phyloP scores from a whole-genome alignment of 2,113 vertebrate species.

The Macroglossus sobrinus region DNA sequence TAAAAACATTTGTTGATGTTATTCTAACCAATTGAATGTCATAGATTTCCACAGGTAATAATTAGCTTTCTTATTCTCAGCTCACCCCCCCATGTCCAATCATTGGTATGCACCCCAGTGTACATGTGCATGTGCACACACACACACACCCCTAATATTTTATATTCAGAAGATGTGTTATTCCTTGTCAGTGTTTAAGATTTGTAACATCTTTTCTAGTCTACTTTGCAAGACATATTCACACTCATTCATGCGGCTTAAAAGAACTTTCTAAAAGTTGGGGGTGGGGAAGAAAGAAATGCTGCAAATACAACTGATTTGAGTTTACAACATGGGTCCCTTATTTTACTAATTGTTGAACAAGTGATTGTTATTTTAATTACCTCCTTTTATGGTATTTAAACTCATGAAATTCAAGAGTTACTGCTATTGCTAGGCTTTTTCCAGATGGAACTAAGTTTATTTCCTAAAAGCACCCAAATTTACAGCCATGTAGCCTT shows the following conservation, averaged over 20 bases:
- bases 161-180: background rate
- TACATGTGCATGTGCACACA: accelerated
- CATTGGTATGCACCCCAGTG: background rate
- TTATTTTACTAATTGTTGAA: background rate
- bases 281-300: background rate
- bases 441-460: constrained; percentile 16
- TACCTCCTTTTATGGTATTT: constrained; percentile 8
- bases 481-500: background rate
- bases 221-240: background rate
- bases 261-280: background rate
- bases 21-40: background rate
- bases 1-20: constrained; percentile 23
- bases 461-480: constrained; percentile 51
- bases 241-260: background rate
- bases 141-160: background rate
- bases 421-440: background rate
- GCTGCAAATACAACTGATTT: background rate
- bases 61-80: background rate
- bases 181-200: background rate
- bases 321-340: background rate
- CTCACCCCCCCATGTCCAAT: background rate
- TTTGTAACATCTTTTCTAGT: background rate
- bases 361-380: constrained; percentile 19
- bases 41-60: background rate
- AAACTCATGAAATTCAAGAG: constrained; percentile 9